phyloP scores from a whole-genome alignment of 2,797 vertebrate species.

The Trachops cirrhosus region DNA sequence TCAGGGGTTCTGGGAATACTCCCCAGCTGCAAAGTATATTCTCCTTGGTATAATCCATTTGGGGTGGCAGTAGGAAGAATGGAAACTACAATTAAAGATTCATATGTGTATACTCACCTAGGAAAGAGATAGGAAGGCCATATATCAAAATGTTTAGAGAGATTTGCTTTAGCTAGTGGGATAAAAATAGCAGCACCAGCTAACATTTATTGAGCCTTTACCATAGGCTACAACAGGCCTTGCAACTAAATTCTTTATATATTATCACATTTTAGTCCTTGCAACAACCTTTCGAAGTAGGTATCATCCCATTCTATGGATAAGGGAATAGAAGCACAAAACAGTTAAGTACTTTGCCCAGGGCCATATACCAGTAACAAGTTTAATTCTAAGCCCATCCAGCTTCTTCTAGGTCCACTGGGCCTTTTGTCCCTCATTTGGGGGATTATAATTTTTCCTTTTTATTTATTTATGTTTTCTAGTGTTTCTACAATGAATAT shows the following conservation, averaged over 20 bases:
- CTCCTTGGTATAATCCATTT: background rate
- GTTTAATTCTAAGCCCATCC: background rate
- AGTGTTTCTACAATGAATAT: background rate
- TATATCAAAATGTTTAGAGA: constrained; percentile 1
- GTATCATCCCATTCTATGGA: background rate
- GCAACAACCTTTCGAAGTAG: background rate
- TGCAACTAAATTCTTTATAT: background rate
- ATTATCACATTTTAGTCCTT: constrained; percentile 14
- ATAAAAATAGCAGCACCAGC: constrained; percentile 3
- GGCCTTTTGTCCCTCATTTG: background rate
- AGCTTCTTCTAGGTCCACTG: background rate
- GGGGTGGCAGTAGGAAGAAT: background rate
- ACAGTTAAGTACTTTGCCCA: background rate
- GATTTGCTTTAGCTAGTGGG: background rate
- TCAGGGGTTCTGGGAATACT: background rate
- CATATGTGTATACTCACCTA: background rate
- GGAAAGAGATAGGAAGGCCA: background rate
- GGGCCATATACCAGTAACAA: background rate
- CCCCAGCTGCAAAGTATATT: background rate
- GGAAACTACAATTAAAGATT: background rate
- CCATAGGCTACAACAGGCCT: background rate
- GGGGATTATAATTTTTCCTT: background rate
- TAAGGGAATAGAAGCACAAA: background rate
- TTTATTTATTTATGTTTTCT: constrained; percentile 20
- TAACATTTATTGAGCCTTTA: background rate